A percentile compares a stretch with the other conserved stretches of the same genome.
Evolutionary conservation across 2,797 vertebrate species (phyloP).

Genomic region (Arrhamphus sclerolepis): DNA sequence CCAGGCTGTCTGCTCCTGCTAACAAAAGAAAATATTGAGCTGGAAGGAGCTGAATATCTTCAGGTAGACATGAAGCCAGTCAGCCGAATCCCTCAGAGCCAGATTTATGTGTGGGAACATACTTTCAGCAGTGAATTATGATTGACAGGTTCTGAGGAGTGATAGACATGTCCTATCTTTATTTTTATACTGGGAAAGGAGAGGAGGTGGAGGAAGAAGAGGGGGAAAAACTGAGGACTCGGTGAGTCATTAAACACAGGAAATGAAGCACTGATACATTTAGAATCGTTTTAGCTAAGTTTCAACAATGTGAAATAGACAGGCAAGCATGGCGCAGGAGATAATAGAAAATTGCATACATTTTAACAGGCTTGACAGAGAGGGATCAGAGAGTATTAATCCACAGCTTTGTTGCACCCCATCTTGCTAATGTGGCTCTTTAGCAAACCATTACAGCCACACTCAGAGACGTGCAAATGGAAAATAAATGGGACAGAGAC

Average conservation of each 20-base stretch:
- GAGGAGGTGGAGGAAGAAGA: slow-evolving; percentile 25
- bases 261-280: slow-evolving; percentile 69
- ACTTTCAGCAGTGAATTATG: slow-evolving; percentile 61
- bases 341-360: slow-evolving; percentile 71
- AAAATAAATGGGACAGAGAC: slow-evolving; percentile 59
- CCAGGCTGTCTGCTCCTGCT: slow-evolving; percentile 5
- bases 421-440: slow-evolving; percentile 69
- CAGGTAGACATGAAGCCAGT: slow-evolving; percentile 18
- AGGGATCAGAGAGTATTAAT: slow-evolving; percentile 74
- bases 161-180: slow-evolving; percentile 66
- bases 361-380: slow-evolving; percentile 73
- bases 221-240: slow-evolving; percentile 17
- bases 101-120: slow-evolving; percentile 14
- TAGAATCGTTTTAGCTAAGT: slow-evolving; percentile 51
- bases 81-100: slow-evolving; percentile 22
- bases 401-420: slow-evolving; percentile 59
- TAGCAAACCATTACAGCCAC: slow-evolving; percentile 64
- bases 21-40: slow-evolving; percentile 19
- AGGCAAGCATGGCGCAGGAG: slow-evolving; percentile 49
- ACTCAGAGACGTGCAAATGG: slow-evolving; percentile 56
- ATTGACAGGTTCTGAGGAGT: slow-evolving; percentile 63
- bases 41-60: slow-evolving; percentile 12
- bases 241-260: slow-evolving; percentile 56
- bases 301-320: slow-evolving; percentile 33
- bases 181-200: slow-evolving; percentile 33